Evolutionary conservation across 1,140 invertebrate genomes (phyloP), one percentile per base, ranked within the genome.

Genomic region (Eulimnadia texana): DNA sequence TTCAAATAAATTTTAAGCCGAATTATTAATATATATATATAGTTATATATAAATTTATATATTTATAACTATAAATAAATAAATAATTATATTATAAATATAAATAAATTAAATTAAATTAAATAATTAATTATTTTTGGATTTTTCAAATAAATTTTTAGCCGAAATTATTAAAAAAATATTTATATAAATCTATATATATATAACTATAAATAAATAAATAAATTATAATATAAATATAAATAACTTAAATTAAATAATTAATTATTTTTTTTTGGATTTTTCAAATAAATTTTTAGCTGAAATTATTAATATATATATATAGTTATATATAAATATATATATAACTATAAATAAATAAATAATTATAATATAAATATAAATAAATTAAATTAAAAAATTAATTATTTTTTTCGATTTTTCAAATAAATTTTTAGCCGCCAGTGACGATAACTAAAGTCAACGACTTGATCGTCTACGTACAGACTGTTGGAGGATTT

Each of bases 401-500:
- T 42, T 42, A 42, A 42, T 42, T 6, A 42, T 19, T 57, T 11
- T 42, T 33, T 29, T 57, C 19, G n/a, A 47, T 11, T 11, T 47
- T 11, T 47, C n/a, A 19, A 52, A 11, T 29, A 23, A 19, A 20
- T 62, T 61, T 27, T 16, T 63, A 69, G 68, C 68, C 68, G 10
- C 51, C 47, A 16, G 65, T 69, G 23, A 63, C 61, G 53, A 67
- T 70, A 52, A 65, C 64, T 49, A 51, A 62, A 10, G 49, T 70
- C 19, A 60, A 70, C 51, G 68, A 70, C 54, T 63, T 70, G 29
- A 66, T 69, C 52, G 68, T 70, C n/a, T 70, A 68, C 56, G 68
- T 67, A 3, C 64, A 69, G 24, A 67, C 68, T 1, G 68, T 69
- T 24, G 68, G 68, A 23, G 68, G 68, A 0, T 70, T 67, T 60